Percentiles rank a stretch among this genome's conserved stretches.
Conservation (phyloP, 1,140 invertebrate species). For the Eupeodes corollae region DNA sequence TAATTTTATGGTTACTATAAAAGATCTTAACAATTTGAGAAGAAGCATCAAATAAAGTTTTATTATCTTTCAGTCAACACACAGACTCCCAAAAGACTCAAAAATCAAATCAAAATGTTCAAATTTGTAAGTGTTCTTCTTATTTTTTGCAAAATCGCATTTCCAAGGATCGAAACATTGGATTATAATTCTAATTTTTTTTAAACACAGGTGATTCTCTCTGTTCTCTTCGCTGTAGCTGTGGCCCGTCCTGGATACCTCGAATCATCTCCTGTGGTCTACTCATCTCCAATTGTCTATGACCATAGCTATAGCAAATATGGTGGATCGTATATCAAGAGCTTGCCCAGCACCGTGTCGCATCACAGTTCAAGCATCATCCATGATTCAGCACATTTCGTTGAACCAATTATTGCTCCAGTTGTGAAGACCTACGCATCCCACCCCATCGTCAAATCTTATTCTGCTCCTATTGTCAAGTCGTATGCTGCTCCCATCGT, state of each 20-base stretch:
- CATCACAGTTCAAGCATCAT: constrained; percentile 38
- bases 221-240: constrained; percentile 45
- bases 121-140: constrained; percentile 32
- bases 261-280: constrained; percentile 13
- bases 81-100: constrained; percentile 31
- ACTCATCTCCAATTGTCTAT: constrained; percentile 24
- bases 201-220: constrained; percentile 44
- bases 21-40: too few relatives aligned
- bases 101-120: constrained; percentile 33
- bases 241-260: constrained; percentile 40
- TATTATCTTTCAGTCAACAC: constrained; percentile 22
- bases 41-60: too few relatives aligned
- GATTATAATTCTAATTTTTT: background rate
- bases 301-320: constrained; percentile 21
- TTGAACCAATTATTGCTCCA: constrained; percentile 22
- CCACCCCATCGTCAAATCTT: constrained; percentile 16
- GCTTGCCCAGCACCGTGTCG: constrained; percentile 36
- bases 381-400: constrained; percentile 22
- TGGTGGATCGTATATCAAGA: constrained; percentile 23
- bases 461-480: constrained; percentile 6
- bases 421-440: constrained; percentile 19
- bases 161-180: background rate
- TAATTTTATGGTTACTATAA: too few relatives aligned
- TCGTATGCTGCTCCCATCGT: constrained; percentile 1
- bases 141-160: background rate